These are phyloP conservation scores for Desmophyllum pertusum DNA, from an alignment of 92 coral and sea anemone species.

Conservation along the genomic window DNA sequence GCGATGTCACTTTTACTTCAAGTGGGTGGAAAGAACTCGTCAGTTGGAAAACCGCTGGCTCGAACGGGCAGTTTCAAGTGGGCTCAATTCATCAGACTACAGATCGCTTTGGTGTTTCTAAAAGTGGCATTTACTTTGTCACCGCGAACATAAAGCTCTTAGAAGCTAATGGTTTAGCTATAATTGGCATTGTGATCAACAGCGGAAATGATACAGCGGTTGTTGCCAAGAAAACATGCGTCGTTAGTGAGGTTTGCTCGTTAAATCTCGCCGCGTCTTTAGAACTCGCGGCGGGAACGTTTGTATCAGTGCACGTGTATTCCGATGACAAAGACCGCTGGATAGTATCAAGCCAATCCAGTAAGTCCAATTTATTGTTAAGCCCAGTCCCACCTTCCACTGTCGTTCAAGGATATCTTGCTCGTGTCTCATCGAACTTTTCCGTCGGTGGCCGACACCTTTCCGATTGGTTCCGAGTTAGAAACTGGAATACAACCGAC, in stretches of 20 bases:
- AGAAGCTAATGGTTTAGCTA: constrained; percentile 20
- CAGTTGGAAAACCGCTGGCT: constrained; percentile 64
- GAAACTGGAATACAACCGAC: constrained; percentile 49
- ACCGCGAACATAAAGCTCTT: constrained; percentile 48
- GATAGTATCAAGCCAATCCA: constrained; percentile 56
- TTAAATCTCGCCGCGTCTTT: constrained; percentile 53
- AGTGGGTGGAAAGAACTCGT: constrained; percentile 66
- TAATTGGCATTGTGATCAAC: constrained; percentile 47
- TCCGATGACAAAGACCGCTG: constrained; percentile 54
- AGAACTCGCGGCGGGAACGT: constrained; percentile 31
- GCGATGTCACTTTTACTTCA: constrained; percentile 39
- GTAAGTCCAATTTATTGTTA: constrained; percentile 51
- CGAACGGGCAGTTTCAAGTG: constrained; percentile 61
- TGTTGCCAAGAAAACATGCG: constrained; percentile 36
- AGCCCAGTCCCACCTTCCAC: constrained; percentile 31
- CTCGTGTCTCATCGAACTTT: constrained; percentile 36
- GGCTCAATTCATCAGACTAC: constrained; percentile 69
- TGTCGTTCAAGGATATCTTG: constrained; percentile 49
- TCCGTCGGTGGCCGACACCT: constrained; percentile 17
- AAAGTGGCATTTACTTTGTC: constrained; percentile 44
- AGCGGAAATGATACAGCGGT: constrained; percentile 50
- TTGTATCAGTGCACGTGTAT: constrained; percentile 43
- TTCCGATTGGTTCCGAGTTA: constrained; percentile 39
- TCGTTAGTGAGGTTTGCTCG: constrained; percentile 14
- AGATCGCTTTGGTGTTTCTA: constrained; percentile 53